These are phyloP conservation scores for Eira barbara DNA, from an alignment of 2,113 vertebrate genomes.

Conservation along the genomic window DNA sequence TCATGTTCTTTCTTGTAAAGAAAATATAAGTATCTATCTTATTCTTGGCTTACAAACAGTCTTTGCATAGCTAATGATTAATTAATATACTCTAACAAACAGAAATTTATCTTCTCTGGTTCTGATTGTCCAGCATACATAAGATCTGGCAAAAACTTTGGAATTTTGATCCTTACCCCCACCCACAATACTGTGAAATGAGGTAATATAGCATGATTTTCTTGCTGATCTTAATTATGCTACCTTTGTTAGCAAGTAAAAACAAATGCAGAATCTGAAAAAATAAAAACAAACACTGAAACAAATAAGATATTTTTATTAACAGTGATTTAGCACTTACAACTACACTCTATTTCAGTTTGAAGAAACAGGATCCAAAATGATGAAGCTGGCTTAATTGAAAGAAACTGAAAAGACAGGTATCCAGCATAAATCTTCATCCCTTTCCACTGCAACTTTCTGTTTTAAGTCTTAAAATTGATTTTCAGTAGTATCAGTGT, in stretches of 20 bases:
- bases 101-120: not conserved
- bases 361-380: not conserved
- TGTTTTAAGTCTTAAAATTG: not conserved
- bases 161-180: not conserved
- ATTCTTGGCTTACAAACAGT: not conserved
- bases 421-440: not conserved
- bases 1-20: not conserved
- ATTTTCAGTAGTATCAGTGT: not conserved
- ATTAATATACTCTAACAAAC: not conserved
- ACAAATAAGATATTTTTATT: not conserved
- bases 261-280: not conserved
- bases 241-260: not conserved
- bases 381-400: not conserved
- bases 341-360: not conserved
- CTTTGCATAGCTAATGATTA: not conserved
- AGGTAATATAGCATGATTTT: not conserved
- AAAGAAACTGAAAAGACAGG: not conserved
- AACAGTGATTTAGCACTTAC: not conserved
- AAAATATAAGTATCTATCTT: not conserved
- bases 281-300: not conserved
- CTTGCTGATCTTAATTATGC: not conserved
- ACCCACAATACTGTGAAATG: not conserved
- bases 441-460: not conserved
- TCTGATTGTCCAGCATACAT: not conserved
- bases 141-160: not conserved